phyloP scores from a whole-genome alignment of 2,888 invertebrate species.

The Drosophila dives region DNA sequence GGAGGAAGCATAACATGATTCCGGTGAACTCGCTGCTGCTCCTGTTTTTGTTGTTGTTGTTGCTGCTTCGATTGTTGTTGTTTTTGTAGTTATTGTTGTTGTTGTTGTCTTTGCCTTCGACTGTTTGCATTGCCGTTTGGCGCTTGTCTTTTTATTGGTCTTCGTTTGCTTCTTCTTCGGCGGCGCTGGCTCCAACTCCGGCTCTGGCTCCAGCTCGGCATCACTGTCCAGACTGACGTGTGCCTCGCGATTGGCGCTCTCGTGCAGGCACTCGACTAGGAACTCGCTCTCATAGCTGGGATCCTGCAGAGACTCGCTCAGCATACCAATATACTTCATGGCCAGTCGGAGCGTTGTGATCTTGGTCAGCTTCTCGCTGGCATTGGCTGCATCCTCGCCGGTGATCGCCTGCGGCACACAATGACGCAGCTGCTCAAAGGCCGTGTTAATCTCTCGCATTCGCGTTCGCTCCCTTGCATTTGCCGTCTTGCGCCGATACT shows the following conservation, averaged over 20 bases:
- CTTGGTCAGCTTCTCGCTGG: conserved; percentile 94
- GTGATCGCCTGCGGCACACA: conserved; percentile 88
- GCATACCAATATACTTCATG: conserved; percentile 93
- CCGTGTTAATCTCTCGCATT: conserved; percentile 95
- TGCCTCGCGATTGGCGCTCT: conserved; percentile 60
- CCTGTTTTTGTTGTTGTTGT: conserved; percentile 11
- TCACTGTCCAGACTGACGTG: conserved; percentile 43
- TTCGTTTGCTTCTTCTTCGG: conserved; percentile 49
- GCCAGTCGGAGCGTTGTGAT: conserved; percentile 94
- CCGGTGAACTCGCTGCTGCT: conserved; percentile 55
- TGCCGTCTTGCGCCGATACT: conserved; percentile 95
- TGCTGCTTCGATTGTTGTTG: conserved; percentile 5
- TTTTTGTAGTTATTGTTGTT: background rate
- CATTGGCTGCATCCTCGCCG: conserved; percentile 83
- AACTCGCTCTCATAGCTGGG: conserved; percentile 83
- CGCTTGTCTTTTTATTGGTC: conserved; percentile 46
- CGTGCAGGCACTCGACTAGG: conserved; percentile 75
- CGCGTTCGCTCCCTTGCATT: conserved; percentile 94
- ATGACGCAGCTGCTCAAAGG: conserved; percentile 92
- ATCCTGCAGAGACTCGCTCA: conserved; percentile 88
- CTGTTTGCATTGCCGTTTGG: conserved; percentile 58
- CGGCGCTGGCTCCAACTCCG: conserved; percentile 27
- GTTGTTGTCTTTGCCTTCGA: conserved; percentile 28
- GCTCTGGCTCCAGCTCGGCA: conserved; percentile 38
- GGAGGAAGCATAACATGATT: conserved; percentile 69